These are phyloP conservation scores for Harmothoe impar DNA, from an alignment of 2,888 invertebrate genomes.

Conservation along the genomic window DNA sequence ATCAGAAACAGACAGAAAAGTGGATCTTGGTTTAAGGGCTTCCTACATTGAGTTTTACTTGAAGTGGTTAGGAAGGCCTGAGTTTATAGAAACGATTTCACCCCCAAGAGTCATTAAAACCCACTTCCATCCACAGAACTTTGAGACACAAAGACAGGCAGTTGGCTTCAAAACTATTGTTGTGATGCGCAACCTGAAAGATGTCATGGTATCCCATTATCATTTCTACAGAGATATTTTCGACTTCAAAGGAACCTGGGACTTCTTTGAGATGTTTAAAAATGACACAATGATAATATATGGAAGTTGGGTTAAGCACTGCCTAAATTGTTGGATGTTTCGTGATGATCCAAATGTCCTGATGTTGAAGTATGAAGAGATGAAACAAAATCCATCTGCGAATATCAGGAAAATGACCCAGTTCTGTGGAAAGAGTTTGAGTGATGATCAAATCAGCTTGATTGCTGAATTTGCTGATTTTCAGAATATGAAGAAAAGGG, in stretches of 20 bases:
- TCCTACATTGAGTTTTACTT: not conserved
- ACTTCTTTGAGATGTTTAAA: conserved; percentile 51
- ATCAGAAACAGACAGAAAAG: not conserved
- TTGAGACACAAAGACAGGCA: not conserved
- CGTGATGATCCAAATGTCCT: conserved; percentile 50
- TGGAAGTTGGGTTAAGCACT: conserved; percentile 35
- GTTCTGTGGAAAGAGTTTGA: conserved; percentile 12
- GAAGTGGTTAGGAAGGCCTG: not conserved
- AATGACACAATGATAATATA: not conserved
- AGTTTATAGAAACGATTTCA: not conserved
- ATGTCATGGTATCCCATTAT: conserved; percentile 32
- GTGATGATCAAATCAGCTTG: not conserved
- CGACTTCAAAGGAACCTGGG: conserved; percentile 1
- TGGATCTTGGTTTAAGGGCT: not conserved
- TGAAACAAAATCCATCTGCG: not conserved
- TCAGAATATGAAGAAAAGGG: not conserved
- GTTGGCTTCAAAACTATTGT: conserved; percentile 28
- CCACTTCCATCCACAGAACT: not conserved
- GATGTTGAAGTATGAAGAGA: conserved; percentile 44
- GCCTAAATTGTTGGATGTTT: conserved; percentile 32
- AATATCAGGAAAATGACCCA: not conserved
- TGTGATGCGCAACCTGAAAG: conserved; percentile 51
- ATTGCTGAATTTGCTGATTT: not conserved
- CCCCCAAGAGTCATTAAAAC: conserved; percentile 33
- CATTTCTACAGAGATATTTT: conserved; percentile 51